Conservation (phyloP, 2,888 invertebrate species). For the Eurytoma californica region DNA sequence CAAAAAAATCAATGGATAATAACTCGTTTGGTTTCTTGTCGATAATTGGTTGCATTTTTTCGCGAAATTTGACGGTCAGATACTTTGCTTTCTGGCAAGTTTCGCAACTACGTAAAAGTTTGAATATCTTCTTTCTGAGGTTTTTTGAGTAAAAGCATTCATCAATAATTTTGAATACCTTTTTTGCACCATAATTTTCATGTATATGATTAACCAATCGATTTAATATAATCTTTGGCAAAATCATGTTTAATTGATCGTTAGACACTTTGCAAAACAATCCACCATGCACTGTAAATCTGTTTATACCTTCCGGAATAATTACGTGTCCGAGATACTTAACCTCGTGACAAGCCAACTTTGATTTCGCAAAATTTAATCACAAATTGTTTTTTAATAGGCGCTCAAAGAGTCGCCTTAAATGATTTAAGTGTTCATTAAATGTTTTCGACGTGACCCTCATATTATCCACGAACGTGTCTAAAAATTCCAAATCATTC, state of each 20-base stretch:
- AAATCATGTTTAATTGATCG: not conserved
- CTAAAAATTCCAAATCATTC: not conserved
- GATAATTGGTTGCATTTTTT: not conserved
- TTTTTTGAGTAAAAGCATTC: constrained; percentile 39
- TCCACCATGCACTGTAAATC: not conserved
- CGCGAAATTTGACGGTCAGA: not conserved
- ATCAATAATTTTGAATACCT: constrained; percentile 30
- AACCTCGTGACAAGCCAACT: not conserved
- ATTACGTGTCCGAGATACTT: constrained; percentile 12
- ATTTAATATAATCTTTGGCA: not conserved
- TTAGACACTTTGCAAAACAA: not conserved
- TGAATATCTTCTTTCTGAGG: not conserved
- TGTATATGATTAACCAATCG: constrained; percentile 28
- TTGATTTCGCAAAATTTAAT: not conserved
- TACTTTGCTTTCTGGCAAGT: constrained; percentile 51
- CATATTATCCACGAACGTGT: not conserved
- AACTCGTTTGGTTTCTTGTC: not conserved
- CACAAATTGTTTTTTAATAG: not conserved
- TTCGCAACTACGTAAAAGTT: constrained; percentile 31
- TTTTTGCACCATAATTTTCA: constrained; percentile 31
- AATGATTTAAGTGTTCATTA: not conserved
- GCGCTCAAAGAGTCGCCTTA: not conserved
- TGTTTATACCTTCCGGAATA: not conserved
- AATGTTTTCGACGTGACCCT: not conserved
- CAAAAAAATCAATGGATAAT: not conserved